phyloP scores from a whole-genome alignment of 2,888 invertebrate genomes.

The Timandra comae region DNA sequence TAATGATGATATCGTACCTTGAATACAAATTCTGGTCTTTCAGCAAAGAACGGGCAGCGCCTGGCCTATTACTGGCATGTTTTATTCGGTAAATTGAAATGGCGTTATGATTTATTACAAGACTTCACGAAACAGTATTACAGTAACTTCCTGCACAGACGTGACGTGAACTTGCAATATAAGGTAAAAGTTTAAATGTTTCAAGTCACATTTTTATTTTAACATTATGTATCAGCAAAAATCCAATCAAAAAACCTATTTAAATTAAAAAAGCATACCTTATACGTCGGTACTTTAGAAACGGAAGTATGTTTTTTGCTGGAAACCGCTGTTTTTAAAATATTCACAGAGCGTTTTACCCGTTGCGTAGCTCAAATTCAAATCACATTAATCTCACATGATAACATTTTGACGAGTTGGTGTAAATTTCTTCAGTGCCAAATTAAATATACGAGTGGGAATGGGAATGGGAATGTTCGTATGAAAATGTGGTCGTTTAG shows the following conservation, averaged over 20 bases:
- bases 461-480: constrained; percentile 32
- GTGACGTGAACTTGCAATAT: constrained; percentile 56
- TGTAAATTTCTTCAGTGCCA: constrained; percentile 43
- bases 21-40: constrained; percentile 73
- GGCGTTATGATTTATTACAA: constrained; percentile 68
- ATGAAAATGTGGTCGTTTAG: constrained; percentile 45
- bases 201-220: constrained; percentile 10
- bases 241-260: constrained; percentile 18
- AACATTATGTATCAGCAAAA: constrained; percentile 20
- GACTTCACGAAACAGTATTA: constrained; percentile 63
- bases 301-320: constrained; percentile 15
- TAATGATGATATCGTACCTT: constrained; percentile 69
- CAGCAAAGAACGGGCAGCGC: constrained; percentile 49
- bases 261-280: constrained; percentile 12
- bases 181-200: constrained; percentile 14
- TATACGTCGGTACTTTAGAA: constrained; percentile 10
- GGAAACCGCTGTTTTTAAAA: constrained; percentile 24
- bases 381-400: constrained; percentile 36
- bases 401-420: constrained; percentile 42
- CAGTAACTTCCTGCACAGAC: constrained; percentile 54
- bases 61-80: constrained; percentile 59
- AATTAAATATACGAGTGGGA: constrained; percentile 34
- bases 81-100: constrained; percentile 68
- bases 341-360: constrained; percentile 26
- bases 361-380: constrained; percentile 25